Evolutionary conservation across 35 echinoderm and acorn worm genomes (phyloP), one percentile per base, ranked within the genome.

Genomic region (Lytechinus variegatus): DNA sequence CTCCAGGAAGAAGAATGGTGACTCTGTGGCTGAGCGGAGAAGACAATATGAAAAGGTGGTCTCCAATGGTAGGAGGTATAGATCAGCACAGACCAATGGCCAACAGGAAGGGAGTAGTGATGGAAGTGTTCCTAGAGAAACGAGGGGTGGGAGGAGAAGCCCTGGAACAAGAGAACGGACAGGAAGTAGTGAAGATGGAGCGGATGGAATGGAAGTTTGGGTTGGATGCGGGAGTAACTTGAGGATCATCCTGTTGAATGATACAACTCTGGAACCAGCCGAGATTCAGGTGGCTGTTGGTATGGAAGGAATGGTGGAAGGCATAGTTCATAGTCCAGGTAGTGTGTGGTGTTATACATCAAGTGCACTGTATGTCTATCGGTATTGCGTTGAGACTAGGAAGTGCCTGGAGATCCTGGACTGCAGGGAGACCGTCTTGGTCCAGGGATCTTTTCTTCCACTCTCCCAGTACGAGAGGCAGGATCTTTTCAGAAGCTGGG

Each of bases 291-390:
- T 54, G 16, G 95, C 55, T 8, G 53, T 29, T 28, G 94, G 54
- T 16, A 54, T 55, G 21, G 72, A 61, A 27, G 86, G 87, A 61
- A 54, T 54, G 10, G 95, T 95, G 53, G 56, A 95, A 53, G 55
- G 28, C 9, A 56, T 95, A 51, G 87, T 58, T 27, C 89, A 28
- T 6, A 91, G 87, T 60, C 55, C n/a, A 10, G 53, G 89, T 33
- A 95, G 89, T 27, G 53, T 95, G 11, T 95, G 95, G 95, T 95
- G 95, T 71, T 54, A n/a, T 33, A 90, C 86, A 54, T 54, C 55
- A 86, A 90, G 54, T 27, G 86, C 87, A n/a, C 55, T 54, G 1
- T 44, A 95, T 60, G 87, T 95, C 5, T 95, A 51, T 27, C 86
- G 61, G 87, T 95, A 95, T 54, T 27, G 87, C n/a, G 87, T 95